phyloP scores from a whole-genome alignment of 1,140 invertebrate genomes.

The Drosophila kepulauana region DNA sequence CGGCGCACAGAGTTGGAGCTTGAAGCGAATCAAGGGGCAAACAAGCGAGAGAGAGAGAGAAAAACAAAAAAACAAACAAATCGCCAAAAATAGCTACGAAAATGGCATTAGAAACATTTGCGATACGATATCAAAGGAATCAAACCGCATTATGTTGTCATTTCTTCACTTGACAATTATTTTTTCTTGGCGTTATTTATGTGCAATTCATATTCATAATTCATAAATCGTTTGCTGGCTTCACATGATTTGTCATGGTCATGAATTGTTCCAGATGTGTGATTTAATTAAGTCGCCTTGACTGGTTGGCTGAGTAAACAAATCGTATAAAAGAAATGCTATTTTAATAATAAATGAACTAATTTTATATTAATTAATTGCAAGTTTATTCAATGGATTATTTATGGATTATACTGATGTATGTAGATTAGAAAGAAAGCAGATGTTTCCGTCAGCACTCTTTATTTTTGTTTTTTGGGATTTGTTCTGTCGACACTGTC shows the following conservation, averaged over 20 bases:
- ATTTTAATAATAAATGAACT: background rate
- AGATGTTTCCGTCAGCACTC: conserved; percentile 27
- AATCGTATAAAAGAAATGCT: background rate
- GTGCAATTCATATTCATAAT: conserved; percentile 55
- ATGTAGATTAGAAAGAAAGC: conserved; percentile 1
- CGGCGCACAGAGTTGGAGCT: conserved; percentile 28
- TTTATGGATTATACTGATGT: conserved; percentile 4
- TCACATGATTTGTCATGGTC: conserved; percentile 47
- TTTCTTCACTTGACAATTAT: conserved; percentile 63
- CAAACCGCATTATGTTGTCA: conserved; percentile 56
- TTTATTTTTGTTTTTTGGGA: conserved; percentile 1
- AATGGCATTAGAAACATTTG: conserved; percentile 60
- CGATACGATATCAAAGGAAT: conserved; percentile 64
- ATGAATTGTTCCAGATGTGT: conserved; percentile 16
- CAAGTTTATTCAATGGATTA: background rate
- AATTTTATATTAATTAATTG: conserved; percentile 4
- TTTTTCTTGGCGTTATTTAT: conserved; percentile 43
- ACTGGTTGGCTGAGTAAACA: background rate
- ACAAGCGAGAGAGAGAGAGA: background rate
- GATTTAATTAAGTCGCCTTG: conserved; percentile 18
- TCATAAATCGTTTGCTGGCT: conserved; percentile 13
- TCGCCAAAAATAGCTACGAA: conserved; percentile 63
- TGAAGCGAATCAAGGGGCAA: conserved; percentile 2
- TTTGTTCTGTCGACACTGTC: conserved; percentile 28
- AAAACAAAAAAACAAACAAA: conserved; percentile 70